A percentile compares a stretch with the other conserved stretches of the same genome.
These are phyloP conservation scores for Apodemia mormo DNA, from an alignment of 2,888 invertebrate genomes.

Conservation along the genomic window DNA sequence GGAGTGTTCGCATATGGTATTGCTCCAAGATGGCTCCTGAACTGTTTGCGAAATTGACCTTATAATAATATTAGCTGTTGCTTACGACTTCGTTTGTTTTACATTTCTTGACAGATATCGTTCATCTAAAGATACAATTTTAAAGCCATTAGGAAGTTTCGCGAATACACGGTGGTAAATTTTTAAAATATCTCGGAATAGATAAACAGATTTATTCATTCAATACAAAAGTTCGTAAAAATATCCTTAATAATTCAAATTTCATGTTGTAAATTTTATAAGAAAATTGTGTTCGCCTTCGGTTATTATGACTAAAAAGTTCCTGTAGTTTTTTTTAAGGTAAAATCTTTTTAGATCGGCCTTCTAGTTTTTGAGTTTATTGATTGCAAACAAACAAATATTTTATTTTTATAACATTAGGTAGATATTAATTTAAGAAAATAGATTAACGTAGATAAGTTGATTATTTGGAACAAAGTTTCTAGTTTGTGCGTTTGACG, in stretches of 20 bases:
- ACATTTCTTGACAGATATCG: not conserved
- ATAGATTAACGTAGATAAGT: too few species aligned
- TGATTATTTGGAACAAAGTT: too few species aligned
- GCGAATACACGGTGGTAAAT: too few species aligned
- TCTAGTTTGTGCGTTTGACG: too few species aligned
- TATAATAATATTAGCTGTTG: not conserved
- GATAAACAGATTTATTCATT: not conserved
- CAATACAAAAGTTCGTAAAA: conserved; percentile 24
- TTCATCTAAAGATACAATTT: too few species aligned
- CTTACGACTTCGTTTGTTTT: not conserved
- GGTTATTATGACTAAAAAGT: conserved; percentile 62
- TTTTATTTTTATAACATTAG: too few species aligned
- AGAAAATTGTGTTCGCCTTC: conserved; percentile 42
- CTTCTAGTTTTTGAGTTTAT: too few species aligned
- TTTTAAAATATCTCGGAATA: not conserved
- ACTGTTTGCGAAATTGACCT: not conserved
- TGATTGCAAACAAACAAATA: too few species aligned
- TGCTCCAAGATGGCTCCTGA: not conserved
- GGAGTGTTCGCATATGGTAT: not conserved
- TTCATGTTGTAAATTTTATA: conserved; percentile 30
- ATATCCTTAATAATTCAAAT: conserved; percentile 42
- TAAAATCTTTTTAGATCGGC: too few species aligned
- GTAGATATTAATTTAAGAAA: too few species aligned
- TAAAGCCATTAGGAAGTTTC: too few species aligned
- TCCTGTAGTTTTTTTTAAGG: too few species aligned